Evolutionary conservation across 2,888 invertebrate species (phyloP), one percentile per base, ranked within the genome.

Genomic region (Cheilosia pagana): DNA sequence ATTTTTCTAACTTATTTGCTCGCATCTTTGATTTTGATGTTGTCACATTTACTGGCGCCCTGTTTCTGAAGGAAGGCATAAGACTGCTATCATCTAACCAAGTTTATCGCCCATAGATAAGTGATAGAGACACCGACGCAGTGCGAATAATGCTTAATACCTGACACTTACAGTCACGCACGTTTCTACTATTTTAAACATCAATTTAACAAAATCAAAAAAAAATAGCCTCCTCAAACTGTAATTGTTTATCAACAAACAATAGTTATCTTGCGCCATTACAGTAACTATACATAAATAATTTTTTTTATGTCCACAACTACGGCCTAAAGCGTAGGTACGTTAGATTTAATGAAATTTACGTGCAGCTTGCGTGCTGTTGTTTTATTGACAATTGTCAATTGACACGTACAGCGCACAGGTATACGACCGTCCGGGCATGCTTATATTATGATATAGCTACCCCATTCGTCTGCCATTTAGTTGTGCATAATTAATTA

Each of bases 351-450:
- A 78, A 71, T 78, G 59, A 50, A 25, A 53, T 50, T 52, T 52
- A 71, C 71, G 23, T 71, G 50, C 78, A 78, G 70, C 53, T 77
- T 62, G 77, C 23, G 59, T 60, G 41, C 23, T 35, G 57, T 41
- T 71, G 41, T 12, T 52, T 12, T 52, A 35, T 35, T 19, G 16
- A 8, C 7, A 19, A 45, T 45, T 19, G 7, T 1, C 16, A 45
- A 45, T 19, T 16, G 45, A 19, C 5, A 43, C n/a, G 43, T 43
- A 12, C 28, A 16, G 25, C 28, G 0, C 3, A 28, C 28, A 50
- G 52, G 55, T 39, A 39, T n/a, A 25, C 25, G 19, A 70, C 59
- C 53, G 53, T 65, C 31, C 68, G 43, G 65, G 39, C 12, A 31
- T 67, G 31, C 50, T 59, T 59, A n/a, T 12, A 35, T 35, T 35